phyloP scores from a whole-genome alignment of 2,113 vertebrate genomes.

The Lagenorhynchus albirostris region DNA sequence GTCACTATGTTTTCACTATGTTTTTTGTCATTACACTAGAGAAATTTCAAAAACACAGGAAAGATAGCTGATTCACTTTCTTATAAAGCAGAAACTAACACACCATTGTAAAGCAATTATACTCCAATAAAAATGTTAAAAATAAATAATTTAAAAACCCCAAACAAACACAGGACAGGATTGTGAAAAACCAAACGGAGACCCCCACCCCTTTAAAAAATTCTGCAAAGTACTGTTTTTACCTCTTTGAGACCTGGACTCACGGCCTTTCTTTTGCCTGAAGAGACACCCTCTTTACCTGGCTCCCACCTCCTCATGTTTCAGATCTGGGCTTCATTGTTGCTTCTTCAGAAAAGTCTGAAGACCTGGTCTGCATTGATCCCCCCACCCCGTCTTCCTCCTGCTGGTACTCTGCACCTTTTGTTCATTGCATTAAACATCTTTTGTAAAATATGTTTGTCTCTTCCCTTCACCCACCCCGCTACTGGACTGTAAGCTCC shows the following conservation, averaged over 20 bases:
- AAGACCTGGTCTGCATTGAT: neutral
- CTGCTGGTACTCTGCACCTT: neutral
- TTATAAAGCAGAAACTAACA: too few species aligned
- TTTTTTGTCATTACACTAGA: neutral
- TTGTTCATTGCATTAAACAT: neutral
- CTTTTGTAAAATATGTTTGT: neutral
- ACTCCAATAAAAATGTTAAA: too few species aligned
- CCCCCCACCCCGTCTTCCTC: accelerated
- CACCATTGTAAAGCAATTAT: too few species aligned
- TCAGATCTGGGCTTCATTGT: neutral
- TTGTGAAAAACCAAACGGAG: neutral
- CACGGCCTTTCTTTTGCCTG: neutral
- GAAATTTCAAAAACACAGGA: neutral
- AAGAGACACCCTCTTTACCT: neutral
- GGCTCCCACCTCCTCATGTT: neutral
- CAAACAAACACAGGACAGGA: neutral
- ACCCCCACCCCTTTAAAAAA: too few species aligned
- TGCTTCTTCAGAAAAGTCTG: neutral
- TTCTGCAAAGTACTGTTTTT: neutral
- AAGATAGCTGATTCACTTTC: neutral
- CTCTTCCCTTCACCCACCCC: accelerated
- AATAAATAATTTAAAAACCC: neutral
- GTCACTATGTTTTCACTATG: neutral
- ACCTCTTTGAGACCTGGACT: neutral
- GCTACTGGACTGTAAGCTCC: accelerated